Conservation (phyloP, 1,140 invertebrate species). For the Linepithema humile region DNA sequence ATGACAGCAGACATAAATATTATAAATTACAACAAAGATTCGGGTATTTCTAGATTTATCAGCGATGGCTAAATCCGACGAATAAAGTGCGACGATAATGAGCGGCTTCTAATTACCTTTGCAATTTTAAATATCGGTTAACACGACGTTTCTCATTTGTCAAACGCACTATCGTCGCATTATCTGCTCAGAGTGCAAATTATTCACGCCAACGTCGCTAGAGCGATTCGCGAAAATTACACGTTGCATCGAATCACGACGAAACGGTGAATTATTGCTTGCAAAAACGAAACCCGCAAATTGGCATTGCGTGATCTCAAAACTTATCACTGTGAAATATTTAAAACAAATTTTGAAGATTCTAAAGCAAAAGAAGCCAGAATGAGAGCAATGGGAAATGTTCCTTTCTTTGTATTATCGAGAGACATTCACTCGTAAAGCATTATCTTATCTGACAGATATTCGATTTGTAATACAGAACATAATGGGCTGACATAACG, state of each 20-base stretch:
- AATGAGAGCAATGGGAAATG: neutral
- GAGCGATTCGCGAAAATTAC: constrained; percentile 3
- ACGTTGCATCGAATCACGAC: neutral
- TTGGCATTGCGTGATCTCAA: neutral
- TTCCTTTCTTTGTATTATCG: neutral
- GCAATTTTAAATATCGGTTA: neutral
- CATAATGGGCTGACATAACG: too few relatives aligned
- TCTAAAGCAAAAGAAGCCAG: neutral
- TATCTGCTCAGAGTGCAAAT: constrained; percentile 42
- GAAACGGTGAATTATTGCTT: neutral
- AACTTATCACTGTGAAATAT: too few relatives aligned
- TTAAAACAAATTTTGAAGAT: too few relatives aligned
- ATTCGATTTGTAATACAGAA: neutral
- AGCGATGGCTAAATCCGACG: neutral
- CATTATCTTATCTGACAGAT: neutral
- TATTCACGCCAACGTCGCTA: neutral
- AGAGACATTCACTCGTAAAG: neutral
- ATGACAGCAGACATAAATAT: neutral
- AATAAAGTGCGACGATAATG: neutral
- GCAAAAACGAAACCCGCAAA: neutral
- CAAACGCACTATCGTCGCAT: constrained; percentile 3
- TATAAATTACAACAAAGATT: too few relatives aligned
- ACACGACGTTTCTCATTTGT: constrained; percentile 11
- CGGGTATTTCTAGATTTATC: too few relatives aligned
- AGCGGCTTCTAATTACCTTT: neutral